Evolutionary conservation across 1,140 invertebrate species (phyloP), one percentile per base, ranked within the genome.

Genomic region (Colletes gigas): DNA sequence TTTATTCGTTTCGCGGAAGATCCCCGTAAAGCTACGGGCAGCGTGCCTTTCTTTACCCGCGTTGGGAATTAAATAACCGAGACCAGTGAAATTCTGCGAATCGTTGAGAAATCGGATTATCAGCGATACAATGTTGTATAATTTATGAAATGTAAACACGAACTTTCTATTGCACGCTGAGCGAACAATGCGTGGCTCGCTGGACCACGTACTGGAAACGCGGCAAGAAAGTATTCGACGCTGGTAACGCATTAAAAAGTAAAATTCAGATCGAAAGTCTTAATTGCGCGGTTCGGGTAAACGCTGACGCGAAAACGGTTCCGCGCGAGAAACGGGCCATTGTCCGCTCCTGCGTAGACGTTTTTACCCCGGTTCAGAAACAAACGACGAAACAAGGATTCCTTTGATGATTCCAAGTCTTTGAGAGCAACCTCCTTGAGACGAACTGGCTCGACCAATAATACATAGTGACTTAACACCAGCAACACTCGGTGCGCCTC

Each of bases 391-490:
- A 78, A 74, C 44, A 76, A 77, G 52, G 69, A 78, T 39, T 82
- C 84, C 54, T 78, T 78, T 63, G 69, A 78, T 15, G 57, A 78
- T 52, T 79, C 57, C 55, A 44, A 47, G 65, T 57, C 74, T 69
- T 30, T 59, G 63, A 83, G 70, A 78, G 74, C 67, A 70, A 78
- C 76, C 75, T 86, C 57, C 73, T 87, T 71, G 73, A 81, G 68
- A 69, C 70, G 75, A 77, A 70, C 75, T 81, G 68, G 78, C 68
- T 82, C 72, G 82, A 72, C 82, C 88, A 89, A 90, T 86, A 86
- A 90, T 83, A 88, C 69, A 80, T 87, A 90, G 89, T 86, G 89
- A 91, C 88, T 90, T 90, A 86, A 91, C 90, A 90, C 86, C 78
- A 91, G 83, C 76, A 81, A 82, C 66, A 72, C 80, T 85, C 86